Evolutionary conservation across 2,888 invertebrate species (phyloP).

Genomic region (Zonitis immaculata): DNA sequence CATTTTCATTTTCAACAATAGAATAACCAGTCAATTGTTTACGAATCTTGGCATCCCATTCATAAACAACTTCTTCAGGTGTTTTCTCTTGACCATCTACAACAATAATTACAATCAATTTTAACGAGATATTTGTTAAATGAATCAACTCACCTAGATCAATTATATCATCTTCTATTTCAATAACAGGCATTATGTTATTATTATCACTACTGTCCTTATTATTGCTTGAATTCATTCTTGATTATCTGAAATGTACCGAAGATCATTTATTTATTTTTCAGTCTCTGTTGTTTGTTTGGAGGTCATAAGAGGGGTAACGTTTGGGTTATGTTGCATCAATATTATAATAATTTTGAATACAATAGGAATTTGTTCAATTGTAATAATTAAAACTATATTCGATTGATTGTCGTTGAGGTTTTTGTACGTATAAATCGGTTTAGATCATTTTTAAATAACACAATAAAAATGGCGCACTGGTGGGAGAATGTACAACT

Average conservation of each 20-base stretch:
- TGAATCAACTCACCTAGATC: slow-evolving; percentile 15
- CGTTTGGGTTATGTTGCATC: slow-evolving; percentile 15
- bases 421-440: background rate
- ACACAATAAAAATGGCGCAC: slow-evolving; percentile 22
- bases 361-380: background rate
- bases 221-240: slow-evolving; percentile 5
- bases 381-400: background rate
- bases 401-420: background rate
- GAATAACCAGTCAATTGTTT: slow-evolving; percentile 22
- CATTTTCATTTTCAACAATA: slow-evolving; percentile 22
- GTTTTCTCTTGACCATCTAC: slow-evolving; percentile 11
- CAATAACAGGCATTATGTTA: slow-evolving; percentile 2
- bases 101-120: background rate
- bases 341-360: background rate
- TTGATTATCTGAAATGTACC: slow-evolving; percentile 2
- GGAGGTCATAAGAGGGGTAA: slow-evolving; percentile 19
- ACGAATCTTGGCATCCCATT: slow-evolving; percentile 28
- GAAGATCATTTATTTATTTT: background rate
- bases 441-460: slow-evolving; percentile 17
- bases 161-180: slow-evolving; percentile 11
- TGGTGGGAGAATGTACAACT: slow-evolving; percentile 11
- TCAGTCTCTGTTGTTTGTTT: slow-evolving; percentile 11
- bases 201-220: background rate
- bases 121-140: too few species aligned
- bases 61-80: slow-evolving; percentile 22